Conservation (phyloP, 2,797 vertebrate genomes). For the Chaetodon trifasciatus region DNA sequence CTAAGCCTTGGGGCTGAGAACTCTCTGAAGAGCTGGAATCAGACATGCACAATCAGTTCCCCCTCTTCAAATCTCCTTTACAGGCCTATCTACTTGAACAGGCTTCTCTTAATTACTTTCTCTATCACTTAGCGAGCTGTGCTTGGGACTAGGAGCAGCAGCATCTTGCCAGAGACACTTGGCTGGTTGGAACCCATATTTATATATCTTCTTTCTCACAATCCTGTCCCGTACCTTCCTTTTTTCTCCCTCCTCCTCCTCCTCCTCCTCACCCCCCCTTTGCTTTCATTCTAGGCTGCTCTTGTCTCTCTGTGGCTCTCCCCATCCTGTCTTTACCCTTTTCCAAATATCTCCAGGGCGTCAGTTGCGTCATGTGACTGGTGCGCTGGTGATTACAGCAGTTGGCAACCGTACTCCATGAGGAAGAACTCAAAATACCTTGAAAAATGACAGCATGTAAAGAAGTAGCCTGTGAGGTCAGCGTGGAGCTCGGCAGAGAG, state of each 20-base stretch:
- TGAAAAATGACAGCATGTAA: constrained; percentile 47
- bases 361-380: constrained; percentile 82
- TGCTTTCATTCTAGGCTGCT: constrained; percentile 51
- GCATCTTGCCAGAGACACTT: constrained; percentile 81
- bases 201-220: constrained; percentile 76
- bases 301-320: constrained; percentile 62
- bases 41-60: constrained; percentile 88
- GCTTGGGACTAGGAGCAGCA: constrained; percentile 78
- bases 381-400: constrained; percentile 78
- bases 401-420: constrained; percentile 67
- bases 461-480: constrained; percentile 49
- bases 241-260: constrained; percentile 10
- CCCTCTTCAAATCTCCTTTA: constrained; percentile 87
- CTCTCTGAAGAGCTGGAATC: constrained; percentile 87
- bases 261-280: background rate
- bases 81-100: constrained; percentile 88
- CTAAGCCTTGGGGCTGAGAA: constrained; percentile 84
- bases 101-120: constrained; percentile 88
- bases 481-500: constrained; percentile 17
- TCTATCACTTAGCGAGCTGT: constrained; percentile 83
- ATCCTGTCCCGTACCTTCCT: constrained; percentile 59
- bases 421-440: constrained; percentile 65
- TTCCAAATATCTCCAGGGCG: constrained; percentile 82
- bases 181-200: constrained; percentile 77
- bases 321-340: constrained; percentile 59